phyloP scores from a whole-genome alignment of 2,113 vertebrate genomes.

The Limanda limanda region DNA sequence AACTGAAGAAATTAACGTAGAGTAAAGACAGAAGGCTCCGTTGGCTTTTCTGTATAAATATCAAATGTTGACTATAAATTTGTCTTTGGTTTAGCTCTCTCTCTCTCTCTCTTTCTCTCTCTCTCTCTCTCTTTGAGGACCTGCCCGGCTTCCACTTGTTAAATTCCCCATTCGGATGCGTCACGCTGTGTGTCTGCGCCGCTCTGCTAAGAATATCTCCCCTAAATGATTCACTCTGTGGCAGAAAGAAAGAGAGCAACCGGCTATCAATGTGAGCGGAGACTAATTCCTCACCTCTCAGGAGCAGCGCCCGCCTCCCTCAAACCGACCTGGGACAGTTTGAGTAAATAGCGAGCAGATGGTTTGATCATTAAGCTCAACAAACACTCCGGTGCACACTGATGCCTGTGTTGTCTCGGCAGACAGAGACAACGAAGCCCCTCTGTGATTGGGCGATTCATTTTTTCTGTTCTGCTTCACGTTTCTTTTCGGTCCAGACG shows the following conservation, averaged over 20 bases:
- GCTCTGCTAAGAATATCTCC: slow-evolving; percentile 55
- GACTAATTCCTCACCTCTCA: slow-evolving; percentile 56
- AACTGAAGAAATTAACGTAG: too few relatives aligned
- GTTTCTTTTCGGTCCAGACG: background rate
- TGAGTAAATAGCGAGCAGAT: slow-evolving; percentile 68
- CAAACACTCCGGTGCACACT: slow-evolving; percentile 66
- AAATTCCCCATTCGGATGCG: slow-evolving; percentile 31
- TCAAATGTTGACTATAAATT: too few relatives aligned
- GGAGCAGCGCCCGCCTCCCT: slow-evolving; percentile 41
- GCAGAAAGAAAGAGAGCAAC: slow-evolving; percentile 42
- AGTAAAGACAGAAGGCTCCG: too few relatives aligned
- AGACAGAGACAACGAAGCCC: slow-evolving; percentile 31
- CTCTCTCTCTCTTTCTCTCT: background rate
- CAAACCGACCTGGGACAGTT: slow-evolving; percentile 41
- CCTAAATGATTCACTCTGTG: slow-evolving; percentile 51
- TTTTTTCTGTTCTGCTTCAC: slow-evolving; percentile 16
- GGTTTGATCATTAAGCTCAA: slow-evolving; percentile 66
- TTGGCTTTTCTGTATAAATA: too few relatives aligned
- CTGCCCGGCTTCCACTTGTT: slow-evolving; percentile 37
- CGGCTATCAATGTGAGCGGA: slow-evolving; percentile 20
- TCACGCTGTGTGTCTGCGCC: slow-evolving; percentile 29
- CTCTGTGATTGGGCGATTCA: slow-evolving; percentile 47
- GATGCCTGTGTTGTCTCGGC: slow-evolving; percentile 29
- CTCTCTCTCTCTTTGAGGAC: slow-evolving; percentile 35
- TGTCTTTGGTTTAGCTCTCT: too few relatives aligned